phyloP scores from a whole-genome alignment of 2,888 invertebrate genomes.

The Labia minor region DNA sequence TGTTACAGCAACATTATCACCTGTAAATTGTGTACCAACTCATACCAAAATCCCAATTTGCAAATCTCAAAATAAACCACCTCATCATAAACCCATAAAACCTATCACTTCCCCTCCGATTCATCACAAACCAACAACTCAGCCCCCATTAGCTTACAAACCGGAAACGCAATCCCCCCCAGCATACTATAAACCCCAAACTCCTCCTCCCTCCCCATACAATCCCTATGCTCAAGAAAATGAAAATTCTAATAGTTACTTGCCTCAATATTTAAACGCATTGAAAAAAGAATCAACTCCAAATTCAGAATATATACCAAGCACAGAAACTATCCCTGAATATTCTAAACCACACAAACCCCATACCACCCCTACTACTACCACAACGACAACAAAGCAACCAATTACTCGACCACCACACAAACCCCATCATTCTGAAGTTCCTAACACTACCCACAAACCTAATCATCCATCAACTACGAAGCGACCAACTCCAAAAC shows the following conservation, averaged over 20 bases:
- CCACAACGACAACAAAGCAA: not conserved
- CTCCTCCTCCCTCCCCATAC: not conserved
- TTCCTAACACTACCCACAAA: too few species aligned
- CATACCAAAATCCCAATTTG: constrained; percentile 33
- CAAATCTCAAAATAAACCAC: constrained; percentile 23
- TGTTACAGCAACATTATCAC: constrained; percentile 33
- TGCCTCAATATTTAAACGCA: not conserved
- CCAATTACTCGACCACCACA: not conserved
- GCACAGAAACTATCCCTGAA: not conserved
- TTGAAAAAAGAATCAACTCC: not conserved
- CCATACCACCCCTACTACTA: not conserved
- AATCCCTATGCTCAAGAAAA: not conserved
- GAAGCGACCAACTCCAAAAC: too few species aligned
- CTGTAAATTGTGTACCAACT: constrained; percentile 32
- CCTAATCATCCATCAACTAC: too few species aligned
- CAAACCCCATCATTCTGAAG: not conserved
- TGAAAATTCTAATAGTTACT: not conserved
- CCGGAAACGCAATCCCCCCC: not conserved
- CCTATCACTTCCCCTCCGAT: not conserved
- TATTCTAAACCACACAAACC: not conserved
- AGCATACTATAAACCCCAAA: not conserved
- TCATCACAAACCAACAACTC: not conserved
- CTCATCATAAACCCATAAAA: constrained; percentile 1
- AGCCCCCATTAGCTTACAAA: not conserved
- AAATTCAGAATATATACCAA: too few species aligned